These are phyloP conservation scores for Listrodromus nycthemerus DNA, from an alignment of 2,888 invertebrate species.

Conservation along the genomic window DNA sequence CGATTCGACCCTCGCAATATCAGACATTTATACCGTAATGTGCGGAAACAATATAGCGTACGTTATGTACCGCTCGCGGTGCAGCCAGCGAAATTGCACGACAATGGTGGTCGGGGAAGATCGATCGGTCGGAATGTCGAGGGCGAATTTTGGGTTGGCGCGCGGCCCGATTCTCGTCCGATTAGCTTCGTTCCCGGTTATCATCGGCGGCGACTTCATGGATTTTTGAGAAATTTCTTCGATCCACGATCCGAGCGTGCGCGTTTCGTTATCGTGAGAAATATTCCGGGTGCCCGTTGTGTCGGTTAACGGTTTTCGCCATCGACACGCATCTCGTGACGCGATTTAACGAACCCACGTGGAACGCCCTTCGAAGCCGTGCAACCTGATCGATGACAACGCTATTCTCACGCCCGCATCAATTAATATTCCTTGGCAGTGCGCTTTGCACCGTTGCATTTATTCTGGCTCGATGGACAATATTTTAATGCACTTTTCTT, in stretches of 20 bases:
- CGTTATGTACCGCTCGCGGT: neutral
- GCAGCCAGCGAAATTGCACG: constrained; percentile 12
- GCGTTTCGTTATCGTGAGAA: constrained; percentile 42
- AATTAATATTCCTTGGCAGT: constrained; percentile 51
- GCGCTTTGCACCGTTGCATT: constrained; percentile 16
- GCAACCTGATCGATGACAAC: constrained; percentile 52
- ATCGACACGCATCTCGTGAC: constrained; percentile 21
- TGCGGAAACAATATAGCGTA: neutral
- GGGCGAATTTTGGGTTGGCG: constrained; percentile 53
- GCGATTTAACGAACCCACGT: constrained; percentile 27
- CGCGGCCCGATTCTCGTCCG: constrained; percentile 52
- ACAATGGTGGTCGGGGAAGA: constrained; percentile 35
- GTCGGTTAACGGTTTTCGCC: constrained; percentile 45
- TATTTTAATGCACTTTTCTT: neutral
- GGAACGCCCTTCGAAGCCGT: neutral
- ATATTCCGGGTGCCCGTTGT: constrained; percentile 44
- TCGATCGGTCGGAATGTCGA: constrained; percentile 13
- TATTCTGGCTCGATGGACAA: neutral
- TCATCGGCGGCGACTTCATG: constrained; percentile 27
- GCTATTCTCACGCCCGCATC: constrained; percentile 34
- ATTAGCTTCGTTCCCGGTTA: constrained; percentile 10
- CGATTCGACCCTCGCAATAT: constrained; percentile 29
- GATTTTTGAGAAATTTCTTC: constrained; percentile 20
- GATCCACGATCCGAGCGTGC: neutral
- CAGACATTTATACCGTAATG: constrained; percentile 15